Base-by-base conservation (phyloP, 2,888 invertebrate genomes). In the Clanis bilineata region DNA sequence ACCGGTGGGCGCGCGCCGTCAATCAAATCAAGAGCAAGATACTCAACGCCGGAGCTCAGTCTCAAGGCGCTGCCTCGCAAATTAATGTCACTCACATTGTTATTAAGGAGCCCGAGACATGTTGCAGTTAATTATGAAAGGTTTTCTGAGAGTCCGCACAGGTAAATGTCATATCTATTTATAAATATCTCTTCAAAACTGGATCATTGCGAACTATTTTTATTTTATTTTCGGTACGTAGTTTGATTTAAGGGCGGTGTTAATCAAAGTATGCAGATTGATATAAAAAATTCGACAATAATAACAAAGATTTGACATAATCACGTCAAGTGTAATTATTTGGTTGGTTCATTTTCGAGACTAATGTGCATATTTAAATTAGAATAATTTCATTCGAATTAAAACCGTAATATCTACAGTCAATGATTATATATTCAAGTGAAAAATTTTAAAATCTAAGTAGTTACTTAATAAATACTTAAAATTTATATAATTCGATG, bases 1-100 rank as follows among this genome's bases (percentile, higher is more conserved):
- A 77, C 82, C 67, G 70, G 71, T 70, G 72, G 68, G 67, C 67
- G 65, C 62, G 62, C 68, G 71, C 72, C 70, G 78, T 83, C 81
- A 79, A 74, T 82, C 81, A 77, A 51, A 32, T 51, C 47, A 28
- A 18, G 51, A 56, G 39, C 43, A 38, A 56, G 44, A 51, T 45
- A 51, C 6, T 45, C 55, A 28, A 41, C 41, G 18, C 18, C 18
- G 18, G 6, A 9, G 41, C 41, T 41, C 41, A 41, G 5, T 41
- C 41, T 41, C 41, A 41, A 41, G 41, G 41, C 28, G 36, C 41
- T 43, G 36, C 51, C 41, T 58, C 51, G 15, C 51, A 51, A 51
- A 54, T 51, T 51, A 32, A 41, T 58, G 58, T 43, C 51, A 58
- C 41, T 32, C 23, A 39, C 39, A 22, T 56, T 39, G 56, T 51